Conservation (phyloP, 2,888 invertebrate species). For the Drosophila rubida region DNA sequence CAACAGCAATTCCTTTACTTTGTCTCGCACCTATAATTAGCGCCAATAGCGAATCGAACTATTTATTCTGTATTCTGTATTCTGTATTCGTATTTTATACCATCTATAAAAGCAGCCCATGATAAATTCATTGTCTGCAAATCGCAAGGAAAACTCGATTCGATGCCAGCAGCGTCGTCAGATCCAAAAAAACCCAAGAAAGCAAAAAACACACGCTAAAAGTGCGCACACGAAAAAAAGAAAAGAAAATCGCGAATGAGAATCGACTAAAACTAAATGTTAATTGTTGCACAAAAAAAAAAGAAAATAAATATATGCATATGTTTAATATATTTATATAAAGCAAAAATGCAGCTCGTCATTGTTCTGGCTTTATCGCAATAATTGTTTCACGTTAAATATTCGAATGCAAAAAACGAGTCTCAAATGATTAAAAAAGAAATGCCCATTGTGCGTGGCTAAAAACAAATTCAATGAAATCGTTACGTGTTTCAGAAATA, state of each 20-base stretch:
- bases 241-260: conserved; percentile 15
- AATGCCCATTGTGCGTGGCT: conserved; percentile 68
- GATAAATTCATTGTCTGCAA: conserved; percentile 41
- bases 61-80: conserved; percentile 10
- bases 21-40: conserved; percentile 53
- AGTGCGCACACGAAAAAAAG: conserved; percentile 42
- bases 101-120: conserved; percentile 51
- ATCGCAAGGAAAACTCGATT: conserved; percentile 55
- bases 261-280: conserved; percentile 45
- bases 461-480: conserved; percentile 44
- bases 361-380: conserved; percentile 10
- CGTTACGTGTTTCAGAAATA: conserved; percentile 52
- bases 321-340: neutral
- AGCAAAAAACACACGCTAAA: conserved; percentile 33
- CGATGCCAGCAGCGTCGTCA: conserved; percentile 52
- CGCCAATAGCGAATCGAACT: conserved; percentile 33
- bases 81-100: conserved; percentile 5
- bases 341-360: conserved; percentile 20
- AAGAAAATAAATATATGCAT: neutral
- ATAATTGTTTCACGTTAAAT: conserved; percentile 72
- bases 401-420: conserved; percentile 26
- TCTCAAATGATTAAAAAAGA: conserved; percentile 18
- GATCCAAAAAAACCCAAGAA: conserved; percentile 18
- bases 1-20: conserved; percentile 4
- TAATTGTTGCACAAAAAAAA: conserved; percentile 49